phyloP scores from a whole-genome alignment of 2,797 vertebrate genomes.

The Astyanax mexicanus region DNA sequence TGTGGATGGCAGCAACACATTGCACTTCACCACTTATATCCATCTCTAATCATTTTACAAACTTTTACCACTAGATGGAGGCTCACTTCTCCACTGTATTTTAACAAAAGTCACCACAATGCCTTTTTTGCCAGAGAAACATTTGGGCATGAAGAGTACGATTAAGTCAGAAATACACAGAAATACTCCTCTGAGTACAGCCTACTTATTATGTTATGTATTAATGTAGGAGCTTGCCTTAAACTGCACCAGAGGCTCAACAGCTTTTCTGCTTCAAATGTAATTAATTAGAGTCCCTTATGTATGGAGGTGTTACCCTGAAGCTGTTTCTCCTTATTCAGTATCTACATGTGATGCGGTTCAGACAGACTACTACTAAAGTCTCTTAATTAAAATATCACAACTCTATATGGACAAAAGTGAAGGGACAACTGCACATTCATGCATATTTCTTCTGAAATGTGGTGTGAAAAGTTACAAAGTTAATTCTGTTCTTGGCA shows the following conservation, averaged over 20 bases:
- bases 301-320: neutral
- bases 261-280: neutral
- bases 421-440: too few relatives aligned
- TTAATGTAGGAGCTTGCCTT: neutral
- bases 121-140: neutral
- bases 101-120: neutral
- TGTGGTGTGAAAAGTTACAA: too few relatives aligned
- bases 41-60: neutral
- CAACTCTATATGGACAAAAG: too few relatives aligned
- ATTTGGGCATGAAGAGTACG: neutral
- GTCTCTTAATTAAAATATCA: neutral
- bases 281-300: neutral
- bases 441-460: too few relatives aligned
- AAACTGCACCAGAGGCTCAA: neutral
- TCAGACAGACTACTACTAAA: neutral
- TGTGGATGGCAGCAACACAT: slow-evolving; percentile 11
- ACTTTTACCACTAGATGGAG: slow-evolving; percentile 36
- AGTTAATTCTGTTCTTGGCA: too few relatives aligned
- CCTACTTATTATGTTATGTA: neutral
- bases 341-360: neutral
- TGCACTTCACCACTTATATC: neutral
- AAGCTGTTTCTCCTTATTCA: neutral
- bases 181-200: neutral
- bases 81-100: slow-evolving; percentile 3
- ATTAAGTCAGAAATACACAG: neutral